Conservation (phyloP, 1,140 invertebrate species). For the Oncopodura yosiiana region DNA sequence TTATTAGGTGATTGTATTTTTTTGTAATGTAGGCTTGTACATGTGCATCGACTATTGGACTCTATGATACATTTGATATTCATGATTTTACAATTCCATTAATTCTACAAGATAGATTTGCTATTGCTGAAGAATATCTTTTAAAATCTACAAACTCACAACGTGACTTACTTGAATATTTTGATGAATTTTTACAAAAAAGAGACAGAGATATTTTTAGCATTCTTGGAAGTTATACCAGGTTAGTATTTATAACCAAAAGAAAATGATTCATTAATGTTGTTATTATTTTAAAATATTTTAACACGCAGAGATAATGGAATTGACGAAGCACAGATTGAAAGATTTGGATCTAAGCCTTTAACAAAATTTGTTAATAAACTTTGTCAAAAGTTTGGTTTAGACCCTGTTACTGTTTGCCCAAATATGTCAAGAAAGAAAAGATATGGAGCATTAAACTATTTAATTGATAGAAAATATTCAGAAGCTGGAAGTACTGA, state of each 20-base stretch:
- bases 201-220: background rate
- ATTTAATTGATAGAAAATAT: slow-evolving; percentile 54
- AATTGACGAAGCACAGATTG: slow-evolving; percentile 51
- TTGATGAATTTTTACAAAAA: slow-evolving; percentile 43
- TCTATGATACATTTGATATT: slow-evolving; percentile 53
- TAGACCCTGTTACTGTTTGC: slow-evolving; percentile 49
- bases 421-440: slow-evolving; percentile 54
- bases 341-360: slow-evolving; percentile 48
- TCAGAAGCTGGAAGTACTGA: slow-evolving; percentile 41
- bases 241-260: slow-evolving; percentile 39
- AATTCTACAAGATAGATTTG: slow-evolving; percentile 60
- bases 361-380: slow-evolving; percentile 52
- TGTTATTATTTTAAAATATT: background rate
- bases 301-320: slow-evolving; percentile 42
- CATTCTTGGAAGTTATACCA: slow-evolving; percentile 22
- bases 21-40: slow-evolving; percentile 48
- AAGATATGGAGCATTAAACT: slow-evolving; percentile 53
- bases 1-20: slow-evolving; percentile 30
- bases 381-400: slow-evolving; percentile 51
- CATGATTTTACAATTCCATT: slow-evolving; percentile 59
- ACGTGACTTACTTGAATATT: slow-evolving; percentile 47
- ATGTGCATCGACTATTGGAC: slow-evolving; percentile 49
- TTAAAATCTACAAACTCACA: slow-evolving; percentile 49
- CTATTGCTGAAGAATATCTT: slow-evolving; percentile 57
- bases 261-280: background rate